Conservation (phyloP, 2,888 invertebrate genomes). For the Leucozona laternaria region DNA sequence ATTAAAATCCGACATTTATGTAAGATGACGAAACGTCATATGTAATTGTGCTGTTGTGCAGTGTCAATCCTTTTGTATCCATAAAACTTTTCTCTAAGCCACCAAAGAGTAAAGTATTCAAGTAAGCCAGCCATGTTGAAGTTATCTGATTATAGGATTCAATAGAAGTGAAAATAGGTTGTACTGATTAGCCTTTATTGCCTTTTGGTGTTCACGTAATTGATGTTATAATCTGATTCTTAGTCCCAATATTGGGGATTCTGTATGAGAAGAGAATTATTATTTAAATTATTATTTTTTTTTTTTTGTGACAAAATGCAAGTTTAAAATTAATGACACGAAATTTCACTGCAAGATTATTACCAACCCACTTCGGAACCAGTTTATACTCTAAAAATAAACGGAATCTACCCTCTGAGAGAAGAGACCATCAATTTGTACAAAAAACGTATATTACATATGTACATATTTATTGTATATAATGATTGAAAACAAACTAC, state of each 20-base stretch:
- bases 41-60: slow-evolving; percentile 17
- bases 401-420: not conserved
- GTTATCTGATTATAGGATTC: not conserved
- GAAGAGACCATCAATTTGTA: not conserved
- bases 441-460: not conserved
- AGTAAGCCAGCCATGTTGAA: not conserved
- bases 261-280: slow-evolving; percentile 79
- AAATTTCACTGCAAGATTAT: slow-evolving; percentile 15
- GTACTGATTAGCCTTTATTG: slow-evolving; percentile 7
- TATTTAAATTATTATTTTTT: not conserved
- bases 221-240: slow-evolving; percentile 86
- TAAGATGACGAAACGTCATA: not conserved
- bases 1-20: not conserved
- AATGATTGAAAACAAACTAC: too few species aligned
- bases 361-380: not conserved
- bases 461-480: not conserved
- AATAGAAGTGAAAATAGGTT: slow-evolving; percentile 3
- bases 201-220: slow-evolving; percentile 82
- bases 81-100: not conserved
- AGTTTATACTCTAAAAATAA: not conserved
- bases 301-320: not conserved
- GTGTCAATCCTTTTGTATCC: not conserved
- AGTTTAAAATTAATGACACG: slow-evolving; percentile 10
- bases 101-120: not conserved
- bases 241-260: slow-evolving; percentile 86